Evolutionary conservation across 2,113 vertebrate genomes (phyloP).

Genomic region (Polyodon spathula): DNA sequence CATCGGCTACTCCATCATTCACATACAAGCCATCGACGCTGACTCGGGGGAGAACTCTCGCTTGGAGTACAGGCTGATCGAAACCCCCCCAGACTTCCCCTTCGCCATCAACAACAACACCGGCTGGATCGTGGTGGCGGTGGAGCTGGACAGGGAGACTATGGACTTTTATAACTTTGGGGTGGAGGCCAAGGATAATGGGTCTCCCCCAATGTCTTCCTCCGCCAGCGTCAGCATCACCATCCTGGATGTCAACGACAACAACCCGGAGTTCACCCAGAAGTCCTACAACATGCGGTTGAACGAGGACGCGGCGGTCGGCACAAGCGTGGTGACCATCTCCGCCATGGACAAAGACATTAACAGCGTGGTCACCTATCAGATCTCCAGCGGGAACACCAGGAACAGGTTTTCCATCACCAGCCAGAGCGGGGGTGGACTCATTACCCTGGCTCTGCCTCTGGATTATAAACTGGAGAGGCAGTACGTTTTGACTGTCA

Average conservation of each 20-base stretch:
- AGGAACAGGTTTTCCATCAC: constrained; percentile 94
- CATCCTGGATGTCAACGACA: constrained; percentile 86
- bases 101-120: constrained; percentile 88
- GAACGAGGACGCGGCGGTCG: constrained; percentile 84
- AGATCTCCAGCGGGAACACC: constrained; percentile 90
- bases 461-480: constrained; percentile 93
- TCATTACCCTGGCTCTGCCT: constrained; percentile 81
- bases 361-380: constrained; percentile 88
- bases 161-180: constrained; percentile 84
- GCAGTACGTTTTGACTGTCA: constrained; percentile 78
- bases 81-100: constrained; percentile 62
- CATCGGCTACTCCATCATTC: constrained; percentile 81
- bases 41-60: constrained; percentile 84
- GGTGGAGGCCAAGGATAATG: constrained; percentile 83
- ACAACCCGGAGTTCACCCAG: constrained; percentile 86
- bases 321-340: constrained; percentile 85
- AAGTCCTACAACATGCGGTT: constrained; percentile 74
- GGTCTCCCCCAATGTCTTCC: constrained; percentile 70
- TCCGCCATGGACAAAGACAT: constrained; percentile 83
- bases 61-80: constrained; percentile 72
- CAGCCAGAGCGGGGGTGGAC: constrained; percentile 83
- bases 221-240: constrained; percentile 85
- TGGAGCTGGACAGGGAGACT: constrained; percentile 77
- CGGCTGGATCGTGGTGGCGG: constrained; percentile 82
- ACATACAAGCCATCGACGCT: constrained; percentile 83